Evolutionary conservation across 2,797 vertebrate genomes (phyloP), one percentile per base, ranked within the genome.

Genomic region (Tachyglossus aculeatus): DNA sequence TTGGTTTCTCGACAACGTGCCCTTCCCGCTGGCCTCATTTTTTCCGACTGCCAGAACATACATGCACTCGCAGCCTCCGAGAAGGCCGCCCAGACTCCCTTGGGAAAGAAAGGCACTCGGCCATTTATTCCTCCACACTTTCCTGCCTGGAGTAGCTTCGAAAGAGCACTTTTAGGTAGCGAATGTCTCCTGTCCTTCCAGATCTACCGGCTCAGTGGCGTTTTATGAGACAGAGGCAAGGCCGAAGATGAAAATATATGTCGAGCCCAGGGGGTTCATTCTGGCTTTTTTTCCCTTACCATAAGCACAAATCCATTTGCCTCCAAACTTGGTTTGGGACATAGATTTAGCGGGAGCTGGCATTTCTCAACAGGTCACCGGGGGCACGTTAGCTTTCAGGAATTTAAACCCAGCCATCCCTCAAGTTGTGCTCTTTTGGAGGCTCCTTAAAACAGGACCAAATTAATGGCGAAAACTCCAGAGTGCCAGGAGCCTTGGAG

Each of bases 391-490:
- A n/a, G 24, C 36, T 37, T 60, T 54, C 24, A 38, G 45, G 43
- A 70, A 1, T 2, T 29, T 33, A 53, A 33, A 58, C 44, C 56
- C 13, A 12, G 1, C 56, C 13, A 12, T 1, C 59, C 74, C 69
- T 60, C 44, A 21, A 18, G 47, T 69, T 64, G 63, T 72, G 32
- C 13, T 45, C 67, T 55, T 69, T 47, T 24, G 22, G 37, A 41
- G 67, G 61, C 34, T 72, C 52, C 69, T 76, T 74, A 63, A 78
- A 48, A 68, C 0, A 0, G 66, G 37, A 62, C 70, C 74, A 77
- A 47, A 57, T 10, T 1, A 39, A 54, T 7, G 27, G 31, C 0
- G 4, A 59, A 74, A 53, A 44, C 27, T 31, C 34, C 41, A 50
- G 43, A 2, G 14, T 13, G 11, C 15, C 6, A 4, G 19, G 6